phyloP scores from a whole-genome alignment of 2,888 invertebrate species.

The Oxytorus armatus region DNA sequence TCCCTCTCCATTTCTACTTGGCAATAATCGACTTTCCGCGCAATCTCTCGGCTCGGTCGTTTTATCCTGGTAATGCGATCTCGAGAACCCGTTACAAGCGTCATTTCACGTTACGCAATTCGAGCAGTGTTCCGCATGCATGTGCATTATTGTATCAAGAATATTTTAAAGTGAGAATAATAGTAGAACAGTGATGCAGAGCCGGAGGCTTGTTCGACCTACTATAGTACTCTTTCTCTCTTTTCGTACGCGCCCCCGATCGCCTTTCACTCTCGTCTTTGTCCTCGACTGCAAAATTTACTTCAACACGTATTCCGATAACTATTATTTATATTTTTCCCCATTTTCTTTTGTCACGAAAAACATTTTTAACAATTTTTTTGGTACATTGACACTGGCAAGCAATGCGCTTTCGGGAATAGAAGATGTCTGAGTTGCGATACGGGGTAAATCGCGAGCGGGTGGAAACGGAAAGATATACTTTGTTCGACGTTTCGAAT shows the following conservation, averaged over 20 bases:
- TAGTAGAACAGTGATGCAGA: conserved; percentile 37
- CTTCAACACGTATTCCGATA: neutral
- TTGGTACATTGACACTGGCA: neutral
- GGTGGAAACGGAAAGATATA: conserved; percentile 23
- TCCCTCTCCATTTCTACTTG: conserved; percentile 52
- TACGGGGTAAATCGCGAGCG: neutral
- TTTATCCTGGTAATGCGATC: conserved; percentile 38
- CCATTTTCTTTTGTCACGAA: neutral
- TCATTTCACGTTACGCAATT: conserved; percentile 55
- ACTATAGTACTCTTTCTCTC: neutral
- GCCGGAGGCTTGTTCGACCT: conserved; percentile 52
- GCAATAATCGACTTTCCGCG: conserved; percentile 7
- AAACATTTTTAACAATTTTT: neutral
- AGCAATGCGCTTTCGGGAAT: too few species aligned
- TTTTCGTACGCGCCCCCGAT: conserved; percentile 28
- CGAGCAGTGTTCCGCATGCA: conserved; percentile 18
- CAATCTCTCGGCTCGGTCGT: conserved; percentile 2
- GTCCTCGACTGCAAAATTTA: neutral
- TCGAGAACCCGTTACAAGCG: conserved; percentile 31
- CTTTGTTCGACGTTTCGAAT: conserved; percentile 61
- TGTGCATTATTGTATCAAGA: conserved; percentile 28
- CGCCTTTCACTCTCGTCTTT: conserved; percentile 56
- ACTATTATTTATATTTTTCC: neutral
- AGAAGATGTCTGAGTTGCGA: neutral
- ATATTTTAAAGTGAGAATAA: conserved; percentile 52